Conservation (phyloP, 2,888 invertebrate species). For the Bhutanitis thaidina region DNA sequence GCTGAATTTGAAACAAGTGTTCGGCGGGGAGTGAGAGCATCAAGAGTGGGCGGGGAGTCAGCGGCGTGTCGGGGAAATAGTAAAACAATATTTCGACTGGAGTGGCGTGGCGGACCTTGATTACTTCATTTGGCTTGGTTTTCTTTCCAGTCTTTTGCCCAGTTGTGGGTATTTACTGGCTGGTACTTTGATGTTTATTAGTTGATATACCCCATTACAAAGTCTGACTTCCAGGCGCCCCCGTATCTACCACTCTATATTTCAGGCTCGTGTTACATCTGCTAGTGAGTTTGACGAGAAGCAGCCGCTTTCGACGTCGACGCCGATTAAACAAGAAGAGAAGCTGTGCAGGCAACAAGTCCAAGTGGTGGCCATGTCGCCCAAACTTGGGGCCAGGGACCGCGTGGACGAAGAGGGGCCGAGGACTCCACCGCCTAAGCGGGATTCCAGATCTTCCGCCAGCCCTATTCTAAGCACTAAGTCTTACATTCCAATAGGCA, state of each 20-base stretch:
- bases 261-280: conserved; percentile 34
- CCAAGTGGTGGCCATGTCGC: conserved; percentile 66
- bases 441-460: conserved; percentile 26
- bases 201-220: too few relatives aligned
- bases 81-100: too few relatives aligned
- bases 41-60: too few relatives aligned
- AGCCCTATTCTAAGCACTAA: conserved; percentile 36
- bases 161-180: too few relatives aligned
- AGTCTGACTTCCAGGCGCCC: too few relatives aligned
- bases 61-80: too few relatives aligned
- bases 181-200: too few relatives aligned
- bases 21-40: too few relatives aligned
- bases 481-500: conserved; percentile 38
- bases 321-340: conserved; percentile 52
- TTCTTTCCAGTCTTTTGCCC: too few relatives aligned
- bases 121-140: too few relatives aligned
- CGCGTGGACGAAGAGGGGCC: conserved; percentile 4
- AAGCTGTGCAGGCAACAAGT: conserved; percentile 32
- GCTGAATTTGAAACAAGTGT: too few relatives aligned
- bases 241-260: background rate
- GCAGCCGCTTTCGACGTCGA: conserved; percentile 58
- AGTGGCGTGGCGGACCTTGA: too few relatives aligned
- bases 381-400: conserved; percentile 35
- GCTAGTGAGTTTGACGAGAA: conserved; percentile 39
- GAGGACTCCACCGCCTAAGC: conserved; percentile 9